Evolutionary conservation across 2,113 vertebrate genomes (phyloP), one percentile per base, ranked within the genome.

Genomic region (Genyomyrus donnyi): DNA sequence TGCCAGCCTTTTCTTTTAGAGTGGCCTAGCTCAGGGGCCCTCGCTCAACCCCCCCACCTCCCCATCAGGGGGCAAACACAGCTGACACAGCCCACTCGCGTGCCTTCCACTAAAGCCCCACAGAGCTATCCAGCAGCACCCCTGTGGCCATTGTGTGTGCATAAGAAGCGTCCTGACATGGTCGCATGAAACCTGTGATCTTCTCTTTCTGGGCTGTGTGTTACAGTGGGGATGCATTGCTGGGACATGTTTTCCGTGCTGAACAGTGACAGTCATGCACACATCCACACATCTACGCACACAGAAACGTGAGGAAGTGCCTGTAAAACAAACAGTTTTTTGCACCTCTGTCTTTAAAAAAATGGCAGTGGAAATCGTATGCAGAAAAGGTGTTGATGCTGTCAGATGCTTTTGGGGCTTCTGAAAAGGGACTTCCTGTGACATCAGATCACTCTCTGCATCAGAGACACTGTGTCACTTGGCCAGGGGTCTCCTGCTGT

Each of bases 11-110:
- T 96, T 95, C 94, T 77, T 95, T 92, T 91, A 92, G 92, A 92
- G 94, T 94, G 93, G 94, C 94, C 95, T 95, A 94, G 95, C 93
- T 93, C 89, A 90, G 91, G 52, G 56, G 31, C 52, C 85, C 66
- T 93, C 66, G 42, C 15, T 84, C 42, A 90, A 85, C 62, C n/a
- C 91, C 62, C n/a, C 94, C 94, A 94, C 94, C 94, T 93, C 94
- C 94, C 94, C 92, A 83, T 94, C 93, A 91, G 91, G 94, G 93
- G 92, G 94, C 95, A 96, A 96, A 96, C 96, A 96, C 96, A 96
- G 96, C 95, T 96, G 96, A 96, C 94, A 94, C 94, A 95, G 1
- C 70, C 53, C 19, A 87, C 95, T 96, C 96, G 93, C 96, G 95
- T 96, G 96, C 95, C 92, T 85, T 92, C 93, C 87, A 27, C 92